Conservation (phyloP, 2,888 invertebrate species). For the Cheilosia vulpina region DNA sequence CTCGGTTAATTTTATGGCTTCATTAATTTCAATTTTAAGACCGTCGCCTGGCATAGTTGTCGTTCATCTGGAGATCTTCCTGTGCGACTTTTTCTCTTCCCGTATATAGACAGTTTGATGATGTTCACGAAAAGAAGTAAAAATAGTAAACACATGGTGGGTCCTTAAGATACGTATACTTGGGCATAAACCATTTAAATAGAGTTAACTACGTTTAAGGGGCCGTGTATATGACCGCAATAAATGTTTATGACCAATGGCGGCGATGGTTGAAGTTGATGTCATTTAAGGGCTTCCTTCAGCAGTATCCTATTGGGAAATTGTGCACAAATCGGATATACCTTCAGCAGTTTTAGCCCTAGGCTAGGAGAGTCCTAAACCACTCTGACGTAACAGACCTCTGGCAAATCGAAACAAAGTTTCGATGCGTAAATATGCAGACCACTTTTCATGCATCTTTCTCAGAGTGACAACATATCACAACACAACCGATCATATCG, state of each 20-base stretch:
- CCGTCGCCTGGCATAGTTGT: conserved; percentile 11
- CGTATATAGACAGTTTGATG: neutral
- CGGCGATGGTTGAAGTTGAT: conserved; percentile 33
- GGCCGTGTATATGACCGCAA: conserved; percentile 13
- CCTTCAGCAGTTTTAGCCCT: conserved; percentile 22
- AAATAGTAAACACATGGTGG: conserved; percentile 52
- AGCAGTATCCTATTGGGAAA: no score
- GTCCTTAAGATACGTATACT: conserved; percentile 17
- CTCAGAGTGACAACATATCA: conserved; percentile 28
- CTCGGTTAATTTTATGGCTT: conserved; percentile 74
- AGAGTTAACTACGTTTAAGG: conserved; percentile 21
- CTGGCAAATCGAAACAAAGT: neutral
- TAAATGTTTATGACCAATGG: conserved; percentile 48
- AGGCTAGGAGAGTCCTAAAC: no score
- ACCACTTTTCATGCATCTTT: neutral
- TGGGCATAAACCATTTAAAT: conserved; percentile 23
- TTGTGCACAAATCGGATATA: conserved; percentile 38
- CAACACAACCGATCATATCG: conserved; percentile 14
- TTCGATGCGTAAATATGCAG: conserved; percentile 19
- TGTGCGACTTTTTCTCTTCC: conserved; percentile 21
- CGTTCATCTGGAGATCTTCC: conserved; percentile 49
- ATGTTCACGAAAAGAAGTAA: conserved; percentile 21
- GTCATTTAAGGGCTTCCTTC: conserved; percentile 11
- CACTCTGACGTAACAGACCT: no score
- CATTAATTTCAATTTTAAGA: conserved; percentile 73